Evolutionary conservation across 2,113 vertebrate species (phyloP), one percentile per base, ranked within the genome.

Genomic region (Lucifuga dentata): DNA sequence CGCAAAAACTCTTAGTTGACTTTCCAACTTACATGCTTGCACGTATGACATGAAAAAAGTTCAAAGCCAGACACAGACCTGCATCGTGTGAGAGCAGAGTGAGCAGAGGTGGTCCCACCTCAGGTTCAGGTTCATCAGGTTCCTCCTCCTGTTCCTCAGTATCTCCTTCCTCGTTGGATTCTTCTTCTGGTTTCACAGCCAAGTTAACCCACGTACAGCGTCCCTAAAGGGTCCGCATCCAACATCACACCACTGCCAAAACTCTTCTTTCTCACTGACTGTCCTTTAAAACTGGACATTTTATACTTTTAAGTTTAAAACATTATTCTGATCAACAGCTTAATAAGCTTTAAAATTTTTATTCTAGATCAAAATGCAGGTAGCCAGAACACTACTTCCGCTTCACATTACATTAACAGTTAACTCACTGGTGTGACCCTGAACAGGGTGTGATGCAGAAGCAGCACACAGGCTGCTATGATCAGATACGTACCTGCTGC

Each of bases 171-270:
- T 95, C 94, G 38, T 93, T 92, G 1, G 80, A 85, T 4, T 89
- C 83, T 11, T 95, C 93, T 20, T 90, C 93, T 59, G 79, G 78
- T 83, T 95, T 97, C 68, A 89, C 84, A 21, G 78, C 51, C 55
- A 95, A 83, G 73, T 97, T 98, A 57, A 95, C 60, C 97, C 96
- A 98, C 20, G 90, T 86, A 84, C 95, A 99, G 45, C 96, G 95
- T 45, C 98, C 98, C 97, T 99, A 39, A 63, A 20, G 7, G 2
- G 9, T n/a, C n/a, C n/a, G n/a, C 51, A 55, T 33, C 8, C 24
- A 50, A 5, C 32, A 32, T 19, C 2, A 36, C 21, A 41, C 17
- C n/a, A 33, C 44, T 39, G 15, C 13, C 32, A 17, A 50, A 23
- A 2, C 13, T 17, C 6, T 17, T 16, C 16, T 19, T 1, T 44